These are phyloP conservation scores for Coelopa pilipes DNA, from an alignment of 2,888 invertebrate species.

Conservation along the genomic window DNA sequence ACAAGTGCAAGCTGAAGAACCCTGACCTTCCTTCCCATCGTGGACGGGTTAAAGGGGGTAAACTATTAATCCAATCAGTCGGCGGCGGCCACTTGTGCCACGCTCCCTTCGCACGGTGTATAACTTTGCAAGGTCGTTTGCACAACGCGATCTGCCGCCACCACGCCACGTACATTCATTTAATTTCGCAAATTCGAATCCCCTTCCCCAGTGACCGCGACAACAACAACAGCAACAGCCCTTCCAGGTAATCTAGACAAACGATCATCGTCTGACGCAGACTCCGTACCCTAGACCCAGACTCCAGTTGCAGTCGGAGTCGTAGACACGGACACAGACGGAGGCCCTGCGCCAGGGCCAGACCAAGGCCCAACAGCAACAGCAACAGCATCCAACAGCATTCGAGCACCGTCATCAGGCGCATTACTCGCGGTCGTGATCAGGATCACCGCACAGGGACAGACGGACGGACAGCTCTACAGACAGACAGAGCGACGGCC, in stretches of 20 bases:
- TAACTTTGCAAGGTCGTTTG: constrained; percentile 48
- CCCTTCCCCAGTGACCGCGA: not conserved
- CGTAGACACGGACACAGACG: not conserved
- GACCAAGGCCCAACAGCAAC: not conserved
- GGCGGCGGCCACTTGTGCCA: constrained; percentile 23
- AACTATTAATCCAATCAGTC: constrained; percentile 29
- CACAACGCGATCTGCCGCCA: constrained; percentile 5
- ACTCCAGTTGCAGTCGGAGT: not conserved
- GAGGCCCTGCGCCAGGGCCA: not conserved
- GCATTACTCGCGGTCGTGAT: constrained; percentile 31
- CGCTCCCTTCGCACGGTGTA: constrained; percentile 29
- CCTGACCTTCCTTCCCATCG: not conserved
- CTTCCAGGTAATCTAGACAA: constrained; percentile 49
- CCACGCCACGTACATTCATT: constrained; percentile 34
- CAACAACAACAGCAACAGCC: constrained; percentile 9
- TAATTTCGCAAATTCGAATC: constrained; percentile 28
- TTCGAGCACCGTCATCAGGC: constrained; percentile 21
- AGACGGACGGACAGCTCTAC: constrained; percentile 4
- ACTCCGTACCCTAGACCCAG: not conserved
- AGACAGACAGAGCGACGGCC: not conserved
- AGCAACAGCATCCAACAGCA: not conserved
- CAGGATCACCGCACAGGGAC: constrained; percentile 13
- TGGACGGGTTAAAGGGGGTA: not conserved
- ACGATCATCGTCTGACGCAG: constrained; percentile 43
- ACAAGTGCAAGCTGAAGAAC: not conserved